Evolutionary conservation across 2,797 vertebrate species (phyloP), one percentile per base, ranked within the genome.

Genomic region (Lagorchestes hirsutus): DNA sequence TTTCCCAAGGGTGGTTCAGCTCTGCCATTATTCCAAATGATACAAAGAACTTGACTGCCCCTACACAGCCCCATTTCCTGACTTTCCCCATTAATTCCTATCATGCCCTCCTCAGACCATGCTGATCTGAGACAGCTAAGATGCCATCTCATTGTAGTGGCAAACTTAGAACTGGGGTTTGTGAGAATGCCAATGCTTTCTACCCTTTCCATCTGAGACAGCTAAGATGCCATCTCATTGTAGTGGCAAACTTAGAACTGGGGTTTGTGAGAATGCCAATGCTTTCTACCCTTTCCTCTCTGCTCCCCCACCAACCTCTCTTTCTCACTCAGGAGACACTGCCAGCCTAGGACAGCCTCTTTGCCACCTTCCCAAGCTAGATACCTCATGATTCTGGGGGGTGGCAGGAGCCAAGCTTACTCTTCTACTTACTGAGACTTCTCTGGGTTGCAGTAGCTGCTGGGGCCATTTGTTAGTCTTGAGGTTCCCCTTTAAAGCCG

Each of bases 401-500:
- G 93, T 93, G 94, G 93, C 91, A 92, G 95, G 94, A 67, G 93
- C 92, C 94, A 90, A 29, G 82, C 96, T 95, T 52, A 28, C 91
- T 90, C 90, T 94, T 92, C 94, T 94, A 96, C 97, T 96, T 98
- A 95, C 94, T 95, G 92, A 92, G 90, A 93, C 90, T 94, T 57
- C 55, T 95, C 40, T 14, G 93, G 97, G 95, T 62, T 10, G 31
- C 62, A 10, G 54, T 54, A 12, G 92, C 96, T 96, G 94, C 93
- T 55, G 96, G 92, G 97, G 94, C 94, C 96, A 57, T 97, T 97
- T 98, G 97, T 55, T 98, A 97, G 96, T 93, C 90, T 92, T 95
- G 97, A 97, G 98, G 99, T 99, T 99, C 99, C 99, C 99, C 99
- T 99, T 99, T 99, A 99, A 99, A 99, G 99, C 99, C 99, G 99